These are phyloP conservation scores for Kryptopterus vitreolus DNA, from an alignment of 2,797 vertebrate genomes.

Conservation along the genomic window DNA sequence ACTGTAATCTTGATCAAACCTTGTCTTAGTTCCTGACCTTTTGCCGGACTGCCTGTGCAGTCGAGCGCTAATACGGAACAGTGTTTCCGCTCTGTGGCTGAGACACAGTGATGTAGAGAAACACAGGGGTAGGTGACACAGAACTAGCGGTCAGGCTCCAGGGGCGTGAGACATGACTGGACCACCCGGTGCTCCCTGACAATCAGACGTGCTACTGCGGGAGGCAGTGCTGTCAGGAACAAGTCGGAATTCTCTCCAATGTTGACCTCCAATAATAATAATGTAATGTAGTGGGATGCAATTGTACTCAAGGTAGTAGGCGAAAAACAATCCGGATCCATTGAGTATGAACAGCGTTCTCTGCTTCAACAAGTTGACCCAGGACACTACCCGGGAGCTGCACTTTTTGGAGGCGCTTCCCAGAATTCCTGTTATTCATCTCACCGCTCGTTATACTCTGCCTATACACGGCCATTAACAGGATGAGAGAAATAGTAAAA, in stretches of 20 bases:
- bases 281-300: not conserved
- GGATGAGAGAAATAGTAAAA: no score
- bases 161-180: constrained; percentile 24
- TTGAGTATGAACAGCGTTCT: no score
- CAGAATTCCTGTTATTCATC: no score
- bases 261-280: not conserved
- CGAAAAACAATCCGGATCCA: no score
- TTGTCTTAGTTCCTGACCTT: constrained; percentile 28
- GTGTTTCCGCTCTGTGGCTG: not conserved
- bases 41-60: constrained; percentile 14
- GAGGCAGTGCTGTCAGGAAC: constrained; percentile 23
- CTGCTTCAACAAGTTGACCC: no score
- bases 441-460: no score
- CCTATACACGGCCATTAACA: no score
- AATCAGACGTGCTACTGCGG: constrained; percentile 29
- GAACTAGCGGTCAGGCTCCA: constrained; percentile 21
- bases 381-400: no score
- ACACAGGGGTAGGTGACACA: constrained; percentile 20
- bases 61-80: constrained; percentile 25
- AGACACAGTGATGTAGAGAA: constrained; percentile 9
- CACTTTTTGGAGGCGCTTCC: no score
- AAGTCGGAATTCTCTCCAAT: constrained; percentile 9
- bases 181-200: constrained; percentile 22
- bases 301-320: not conserved
- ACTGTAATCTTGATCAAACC: constrained; percentile 1